Evolutionary conservation across 2,113 vertebrate genomes (phyloP), one percentile per base, ranked within the genome.

Genomic region (Onychostruthus taczanowskii): DNA sequence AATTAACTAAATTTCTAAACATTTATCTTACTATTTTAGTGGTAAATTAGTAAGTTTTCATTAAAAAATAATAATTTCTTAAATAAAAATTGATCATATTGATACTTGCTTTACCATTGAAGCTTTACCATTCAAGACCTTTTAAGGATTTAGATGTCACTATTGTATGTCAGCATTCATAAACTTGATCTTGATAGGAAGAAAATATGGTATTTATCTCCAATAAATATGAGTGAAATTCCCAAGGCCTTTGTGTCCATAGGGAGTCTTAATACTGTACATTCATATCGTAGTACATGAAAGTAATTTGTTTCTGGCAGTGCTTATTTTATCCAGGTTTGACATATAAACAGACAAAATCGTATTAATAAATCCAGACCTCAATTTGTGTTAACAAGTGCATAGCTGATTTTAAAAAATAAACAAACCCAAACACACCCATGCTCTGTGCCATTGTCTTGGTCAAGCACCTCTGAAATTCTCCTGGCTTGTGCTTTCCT

Each of bases 291-390:
- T 74, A 68, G 43, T 61, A n/a, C 88, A 68, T 53, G 78, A 75
- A 95, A 84, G 46, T 49, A 10, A 87, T 93, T 90, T 92, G 41
- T 89, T 97, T 91, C 80, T 97, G 96, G 92, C 93, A 96, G 28
- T 16, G 30, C 9, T 75, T 94, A 53, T 67, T 96, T 56, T 79
- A 62, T 59, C 9, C 26, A 75, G 44, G 56, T 91, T 96, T 84
- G 76, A 72, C 14, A 69, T 59, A 44, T 59, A 61, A 86, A 86
- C 70, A 46, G 63, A 59, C 28, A 35, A 76, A 85, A 44, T 74
- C 12, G 13, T 84, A 44, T 68, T 74, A 89, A 72, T 83, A 83
- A 85, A 68, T 83, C 35, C 49, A 73, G n/a, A 83, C 22, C 33
- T 50, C 23, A 66, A 6, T 81, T 73, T 91, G 8, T 73, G 62